Conservation (phyloP, 1,140 invertebrate species). For the Eufriesea mexicana region DNA sequence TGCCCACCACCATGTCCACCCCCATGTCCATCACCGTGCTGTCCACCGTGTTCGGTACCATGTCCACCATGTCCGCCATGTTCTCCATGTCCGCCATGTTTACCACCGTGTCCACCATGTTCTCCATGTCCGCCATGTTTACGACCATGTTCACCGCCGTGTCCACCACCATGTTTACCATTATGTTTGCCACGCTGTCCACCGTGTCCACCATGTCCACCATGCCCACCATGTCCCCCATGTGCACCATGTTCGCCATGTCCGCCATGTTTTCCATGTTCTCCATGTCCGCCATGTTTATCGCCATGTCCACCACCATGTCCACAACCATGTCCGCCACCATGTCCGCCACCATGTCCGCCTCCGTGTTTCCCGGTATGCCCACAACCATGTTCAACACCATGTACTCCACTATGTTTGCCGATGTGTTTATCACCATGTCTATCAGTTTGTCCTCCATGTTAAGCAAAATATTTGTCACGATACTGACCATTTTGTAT, state of each 20-base stretch:
- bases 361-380: neutral
- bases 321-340: constrained; percentile 1
- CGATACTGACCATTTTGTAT: neutral
- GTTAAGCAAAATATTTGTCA: neutral
- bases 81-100: neutral
- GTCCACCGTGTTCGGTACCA: constrained; percentile 31
- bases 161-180: neutral
- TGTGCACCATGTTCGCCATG: constrained; percentile 43
- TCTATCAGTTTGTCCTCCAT: neutral
- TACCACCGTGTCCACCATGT: neutral
- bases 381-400: neutral
- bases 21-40: neutral
- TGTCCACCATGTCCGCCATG: constrained; percentile 34
- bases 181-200: constrained; percentile 14
- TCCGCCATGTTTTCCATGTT: constrained; percentile 23
- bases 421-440: neutral
- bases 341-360: constrained; percentile 9
- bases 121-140: constrained; percentile 23
- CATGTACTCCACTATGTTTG: neutral
- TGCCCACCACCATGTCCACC: neutral
- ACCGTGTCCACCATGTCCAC: constrained; percentile 15
- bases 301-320: constrained; percentile 11
- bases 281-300: neutral
- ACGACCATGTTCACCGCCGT: constrained; percentile 7
- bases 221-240: constrained; percentile 7